phyloP scores from a whole-genome alignment of 2,797 vertebrate species.

The Erithacus rubecula region DNA sequence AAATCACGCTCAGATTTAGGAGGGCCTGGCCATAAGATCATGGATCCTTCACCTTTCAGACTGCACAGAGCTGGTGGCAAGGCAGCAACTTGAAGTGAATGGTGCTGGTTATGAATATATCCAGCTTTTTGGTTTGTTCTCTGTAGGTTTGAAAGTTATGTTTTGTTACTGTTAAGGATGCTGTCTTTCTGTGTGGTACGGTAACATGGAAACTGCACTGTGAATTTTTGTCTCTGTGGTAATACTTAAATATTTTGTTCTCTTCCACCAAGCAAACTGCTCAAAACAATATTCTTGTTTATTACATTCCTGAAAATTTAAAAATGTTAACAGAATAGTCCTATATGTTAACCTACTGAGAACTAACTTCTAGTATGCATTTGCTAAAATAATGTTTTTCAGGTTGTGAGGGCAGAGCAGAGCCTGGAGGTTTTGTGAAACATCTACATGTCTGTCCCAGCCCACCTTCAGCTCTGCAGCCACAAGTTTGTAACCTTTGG shows the following conservation, averaged over 20 bases:
- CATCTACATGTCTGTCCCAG: rapidly evolving
- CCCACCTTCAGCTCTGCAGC: not conserved
- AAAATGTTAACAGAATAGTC: not conserved
- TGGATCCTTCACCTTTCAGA: not conserved
- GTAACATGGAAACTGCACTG: not conserved
- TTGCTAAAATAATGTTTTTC: not conserved
- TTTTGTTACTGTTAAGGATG: not conserved
- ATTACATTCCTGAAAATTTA: not conserved
- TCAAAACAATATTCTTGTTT: not conserved
- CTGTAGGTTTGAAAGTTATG: not conserved
- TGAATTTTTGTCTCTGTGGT: not conserved
- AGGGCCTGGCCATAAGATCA: not conserved
- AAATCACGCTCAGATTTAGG: not conserved
- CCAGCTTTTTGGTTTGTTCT: not conserved
- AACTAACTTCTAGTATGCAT: not conserved
- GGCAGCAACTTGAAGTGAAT: not conserved
- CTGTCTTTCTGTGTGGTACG: not conserved
- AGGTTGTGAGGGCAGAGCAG: not conserved
- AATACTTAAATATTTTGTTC: not conserved
- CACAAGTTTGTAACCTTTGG: not conserved
- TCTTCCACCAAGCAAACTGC: not conserved
- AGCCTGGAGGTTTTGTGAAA: not conserved
- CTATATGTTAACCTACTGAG: not conserved
- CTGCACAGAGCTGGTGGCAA: not conserved
- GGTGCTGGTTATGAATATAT: not conserved